phyloP scores from a whole-genome alignment of 1,140 invertebrate species.

The Metopolophium dirhodum region DNA sequence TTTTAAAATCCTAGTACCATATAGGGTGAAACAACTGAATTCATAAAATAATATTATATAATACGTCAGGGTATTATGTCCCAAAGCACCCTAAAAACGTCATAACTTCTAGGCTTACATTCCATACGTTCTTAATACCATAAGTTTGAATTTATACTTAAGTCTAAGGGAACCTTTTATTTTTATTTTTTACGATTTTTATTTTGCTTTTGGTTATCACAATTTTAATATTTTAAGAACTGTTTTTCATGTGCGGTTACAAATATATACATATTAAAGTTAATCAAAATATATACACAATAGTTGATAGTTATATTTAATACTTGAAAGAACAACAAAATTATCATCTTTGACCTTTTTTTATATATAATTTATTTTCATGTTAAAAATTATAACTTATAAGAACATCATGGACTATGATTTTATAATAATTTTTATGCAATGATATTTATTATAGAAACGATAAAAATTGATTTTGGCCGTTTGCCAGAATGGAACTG shows the following conservation, averaged over 20 bases:
- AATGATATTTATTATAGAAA: constrained; percentile 63
- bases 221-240: neutral
- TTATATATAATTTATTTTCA: neutral
- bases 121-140: neutral
- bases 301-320: neutral
- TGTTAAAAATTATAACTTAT: neutral
- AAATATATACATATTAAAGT: too few relatives aligned
- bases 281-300: neutral
- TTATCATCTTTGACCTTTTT: neutral
- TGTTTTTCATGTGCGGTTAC: too few relatives aligned
- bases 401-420: neutral
- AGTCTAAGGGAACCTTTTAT: neutral
- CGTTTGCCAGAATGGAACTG: constrained; percentile 90
- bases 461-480: constrained; percentile 85
- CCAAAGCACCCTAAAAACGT: neutral
- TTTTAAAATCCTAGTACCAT: neutral
- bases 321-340: neutral
- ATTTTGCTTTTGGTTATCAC: neutral
- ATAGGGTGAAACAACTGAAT: neutral
- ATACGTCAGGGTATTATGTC: neutral
- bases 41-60: neutral
- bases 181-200: neutral
- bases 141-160: neutral
- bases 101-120: neutral
- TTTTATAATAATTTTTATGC: neutral